Evolutionary conservation across 2,888 invertebrate species (phyloP).

Genomic region (Cylloceria caligata): DNA sequence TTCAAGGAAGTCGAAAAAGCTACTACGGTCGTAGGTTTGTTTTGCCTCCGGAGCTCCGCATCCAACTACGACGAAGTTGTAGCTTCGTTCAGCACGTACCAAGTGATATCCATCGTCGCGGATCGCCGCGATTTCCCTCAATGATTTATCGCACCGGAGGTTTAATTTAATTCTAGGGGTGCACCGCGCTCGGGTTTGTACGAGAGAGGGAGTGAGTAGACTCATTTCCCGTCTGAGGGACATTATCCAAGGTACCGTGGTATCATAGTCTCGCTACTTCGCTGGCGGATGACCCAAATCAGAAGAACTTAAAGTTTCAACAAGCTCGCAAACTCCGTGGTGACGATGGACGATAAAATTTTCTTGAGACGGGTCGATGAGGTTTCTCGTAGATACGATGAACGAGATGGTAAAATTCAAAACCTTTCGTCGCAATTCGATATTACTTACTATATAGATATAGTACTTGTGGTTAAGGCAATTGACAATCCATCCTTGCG

Average conservation of each 20-base stretch:
- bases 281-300: constrained; percentile 59
- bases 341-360: constrained; percentile 33
- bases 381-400: background rate
- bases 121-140: constrained; percentile 57
- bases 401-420: constrained; percentile 17
- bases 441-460: background rate
- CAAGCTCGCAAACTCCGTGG: constrained; percentile 42
- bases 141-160: constrained; percentile 70
- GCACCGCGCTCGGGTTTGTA: constrained; percentile 34
- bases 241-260: constrained; percentile 19
- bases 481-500: background rate
- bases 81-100: too few species aligned
- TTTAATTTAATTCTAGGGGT: constrained; percentile 72
- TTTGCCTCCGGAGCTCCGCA: constrained; percentile 27
- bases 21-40: constrained; percentile 16
- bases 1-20: constrained; percentile 14
- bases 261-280: constrained; percentile 49
- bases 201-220: constrained; percentile 61
- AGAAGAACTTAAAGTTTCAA: constrained; percentile 60
- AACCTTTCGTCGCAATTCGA: constrained; percentile 2
- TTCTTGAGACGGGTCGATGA: constrained; percentile 51
- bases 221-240: constrained; percentile 69
- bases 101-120: constrained; percentile 55
- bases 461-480: background rate
- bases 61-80: constrained; percentile 46